phyloP scores from a whole-genome alignment of 2,888 invertebrate genomes.

The Drosophila sordidula region DNA sequence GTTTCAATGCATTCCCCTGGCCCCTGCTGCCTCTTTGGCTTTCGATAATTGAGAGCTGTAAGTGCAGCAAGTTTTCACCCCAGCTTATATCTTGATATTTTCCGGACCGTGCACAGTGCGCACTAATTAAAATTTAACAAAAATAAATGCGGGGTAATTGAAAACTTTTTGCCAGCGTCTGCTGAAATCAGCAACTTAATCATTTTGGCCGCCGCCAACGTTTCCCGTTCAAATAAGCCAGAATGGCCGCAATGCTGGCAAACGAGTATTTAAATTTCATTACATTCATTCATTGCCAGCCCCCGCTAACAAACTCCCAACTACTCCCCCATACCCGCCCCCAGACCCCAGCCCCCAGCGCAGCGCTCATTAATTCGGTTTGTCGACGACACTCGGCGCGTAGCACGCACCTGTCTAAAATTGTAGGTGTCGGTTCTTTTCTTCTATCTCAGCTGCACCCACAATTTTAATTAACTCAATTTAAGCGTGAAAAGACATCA shows the following conservation, averaged over 20 bases:
- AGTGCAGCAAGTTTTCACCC: conserved; percentile 11
- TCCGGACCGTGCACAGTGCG: background rate
- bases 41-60: conserved; percentile 20
- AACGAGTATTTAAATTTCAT: conserved; percentile 69
- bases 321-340: background rate
- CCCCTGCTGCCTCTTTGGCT: background rate
- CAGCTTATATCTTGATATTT: conserved; percentile 10
- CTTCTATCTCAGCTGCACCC: conserved; percentile 33
- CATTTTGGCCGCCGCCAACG: conserved; percentile 38
- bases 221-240: conserved; percentile 28
- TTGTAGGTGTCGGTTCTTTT: conserved; percentile 26
- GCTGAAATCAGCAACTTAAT: conserved; percentile 70
- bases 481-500: conserved; percentile 78
- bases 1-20: background rate
- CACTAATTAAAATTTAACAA: conserved; percentile 78
- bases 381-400: conserved; percentile 45
- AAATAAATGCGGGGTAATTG: conserved; percentile 79
- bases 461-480: conserved; percentile 78
- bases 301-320: no score
- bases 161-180: conserved; percentile 68
- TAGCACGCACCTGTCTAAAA: conserved; percentile 58
- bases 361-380: conserved; percentile 75
- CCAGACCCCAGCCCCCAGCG: background rate
- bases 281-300: conserved; percentile 52
- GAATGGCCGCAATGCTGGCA: conserved; percentile 51